Base-by-base conservation (phyloP, 53 echinoderm and acorn worm species). In the Henricia sp. region DNA sequence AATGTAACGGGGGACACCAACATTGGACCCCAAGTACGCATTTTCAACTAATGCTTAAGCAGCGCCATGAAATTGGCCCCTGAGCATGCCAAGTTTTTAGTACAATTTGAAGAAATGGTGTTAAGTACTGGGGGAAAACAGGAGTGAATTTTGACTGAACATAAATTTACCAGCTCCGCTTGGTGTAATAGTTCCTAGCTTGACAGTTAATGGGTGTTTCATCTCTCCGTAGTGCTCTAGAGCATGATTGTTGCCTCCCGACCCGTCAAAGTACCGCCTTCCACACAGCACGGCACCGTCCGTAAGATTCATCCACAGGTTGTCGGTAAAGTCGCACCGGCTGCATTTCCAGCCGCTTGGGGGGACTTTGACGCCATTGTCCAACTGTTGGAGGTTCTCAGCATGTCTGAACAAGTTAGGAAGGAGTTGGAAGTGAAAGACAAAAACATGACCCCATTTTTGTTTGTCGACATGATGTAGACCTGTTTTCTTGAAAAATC, bases 241-340 rank as follows among this genome's bases (percentile, higher is more conserved):
- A 2, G 99, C 99, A 40, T 99, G 99, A 76, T 99, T 99, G 87
- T 99, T 99, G 5, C 99, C 99, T 4, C 99, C 99, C 0, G 92
- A 69, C 1, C 99, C 94, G 50, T 99, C 99, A 89, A 84, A 99
- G 68, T 99, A 99, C 0, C 91, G 87, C 2, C 99, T 84, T 13
- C 99, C 99, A 52, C 99, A 99, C 26, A 99, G 88, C 32, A 99
- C 91, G 67, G 92, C 53, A 1, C 99, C 99, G 16, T 99, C 99
- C 0, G 99, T 99, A 30, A 99, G 84, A 68, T 99, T 99, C 86
- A 99, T 56, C 99, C 99, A 99, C 11, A 99, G 92, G 71, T 99
- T 99, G 55, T 95, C 92, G 2, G 55, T 88, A 19, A 90, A 80
- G 71, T 99, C 99, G 59, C 99, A 99, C 60, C 69, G 83, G 44